A percentile compares a stretch with the other conserved stretches of the same genome.
These are phyloP conservation scores for Ctenosaura bakeri DNA, from an alignment of 2,797 vertebrate genomes.

Conservation along the genomic window DNA sequence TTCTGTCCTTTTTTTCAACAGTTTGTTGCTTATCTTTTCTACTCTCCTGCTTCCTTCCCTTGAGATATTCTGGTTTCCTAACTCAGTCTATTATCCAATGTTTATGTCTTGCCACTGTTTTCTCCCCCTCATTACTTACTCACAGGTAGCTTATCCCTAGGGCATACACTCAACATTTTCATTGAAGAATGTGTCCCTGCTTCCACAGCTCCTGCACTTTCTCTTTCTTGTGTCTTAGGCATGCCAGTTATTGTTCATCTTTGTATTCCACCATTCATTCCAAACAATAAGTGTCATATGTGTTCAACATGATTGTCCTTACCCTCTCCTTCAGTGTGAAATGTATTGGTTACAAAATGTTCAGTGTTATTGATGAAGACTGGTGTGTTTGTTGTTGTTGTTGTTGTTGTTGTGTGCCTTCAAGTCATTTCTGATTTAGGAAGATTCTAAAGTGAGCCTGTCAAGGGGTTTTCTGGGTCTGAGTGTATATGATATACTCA, in stretches of 20 bases:
- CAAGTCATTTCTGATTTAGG: no score
- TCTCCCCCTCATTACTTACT: not conserved
- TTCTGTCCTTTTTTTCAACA: not conserved
- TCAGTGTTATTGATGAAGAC: not conserved
- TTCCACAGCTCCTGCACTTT: not conserved
- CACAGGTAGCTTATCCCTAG: not conserved
- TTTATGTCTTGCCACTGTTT: not conserved
- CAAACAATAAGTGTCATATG: not conserved
- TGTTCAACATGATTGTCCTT: not conserved
- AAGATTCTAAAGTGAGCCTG: no score
- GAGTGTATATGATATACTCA: no score
- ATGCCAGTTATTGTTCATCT: not conserved
- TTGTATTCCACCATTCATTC: not conserved
- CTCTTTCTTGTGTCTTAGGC: not conserved
- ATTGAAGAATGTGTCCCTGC: not conserved
- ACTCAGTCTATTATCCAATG: not conserved
- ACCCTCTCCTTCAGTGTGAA: not conserved
- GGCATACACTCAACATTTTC: not conserved
- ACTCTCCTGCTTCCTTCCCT: not conserved
- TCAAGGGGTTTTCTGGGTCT: no score
- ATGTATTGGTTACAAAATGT: not conserved
- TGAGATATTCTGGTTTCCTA: not conserved
- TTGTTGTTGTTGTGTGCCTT: no score
- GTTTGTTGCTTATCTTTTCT: not conserved
- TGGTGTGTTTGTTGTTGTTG: not conserved